Evolutionary conservation across 2,888 invertebrate genomes (phyloP).

Genomic region (Agrochola circellaris): DNA sequence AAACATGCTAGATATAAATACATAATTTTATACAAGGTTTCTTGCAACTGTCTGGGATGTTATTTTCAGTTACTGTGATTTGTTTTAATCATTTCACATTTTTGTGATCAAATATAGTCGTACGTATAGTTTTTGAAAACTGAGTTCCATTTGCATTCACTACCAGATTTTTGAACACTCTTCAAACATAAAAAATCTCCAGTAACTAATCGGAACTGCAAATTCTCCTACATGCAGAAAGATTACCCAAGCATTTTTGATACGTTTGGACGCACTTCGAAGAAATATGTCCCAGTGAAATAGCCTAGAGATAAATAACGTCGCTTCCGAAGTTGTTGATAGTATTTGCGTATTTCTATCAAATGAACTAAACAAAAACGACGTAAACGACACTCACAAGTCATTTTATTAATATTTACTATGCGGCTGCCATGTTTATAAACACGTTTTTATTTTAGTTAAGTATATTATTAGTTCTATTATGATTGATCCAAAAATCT

Average conservation of each 20-base stretch:
- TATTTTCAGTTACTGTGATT: constrained; percentile 25
- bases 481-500: neutral
- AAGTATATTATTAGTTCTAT: neutral
- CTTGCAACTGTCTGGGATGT: constrained; percentile 28
- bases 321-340: neutral
- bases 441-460: constrained; percentile 1
- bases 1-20: constrained; percentile 66
- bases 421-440: neutral
- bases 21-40: constrained; percentile 35
- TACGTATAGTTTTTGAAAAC: neutral
- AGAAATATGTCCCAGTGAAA: neutral
- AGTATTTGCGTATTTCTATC: neutral
- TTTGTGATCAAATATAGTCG: neutral
- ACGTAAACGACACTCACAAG: neutral
- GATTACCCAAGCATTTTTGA: neutral
- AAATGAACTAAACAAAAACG: neutral
- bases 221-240: neutral
- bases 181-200: neutral
- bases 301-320: neutral
- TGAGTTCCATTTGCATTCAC: neutral
- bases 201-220: neutral
- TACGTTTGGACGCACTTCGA: neutral
- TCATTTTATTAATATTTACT: constrained; percentile 11
- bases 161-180: neutral
- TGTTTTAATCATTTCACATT: constrained; percentile 6